Conservation (phyloP, 2,888 invertebrate genomes). For the Tortricodes alternella region DNA sequence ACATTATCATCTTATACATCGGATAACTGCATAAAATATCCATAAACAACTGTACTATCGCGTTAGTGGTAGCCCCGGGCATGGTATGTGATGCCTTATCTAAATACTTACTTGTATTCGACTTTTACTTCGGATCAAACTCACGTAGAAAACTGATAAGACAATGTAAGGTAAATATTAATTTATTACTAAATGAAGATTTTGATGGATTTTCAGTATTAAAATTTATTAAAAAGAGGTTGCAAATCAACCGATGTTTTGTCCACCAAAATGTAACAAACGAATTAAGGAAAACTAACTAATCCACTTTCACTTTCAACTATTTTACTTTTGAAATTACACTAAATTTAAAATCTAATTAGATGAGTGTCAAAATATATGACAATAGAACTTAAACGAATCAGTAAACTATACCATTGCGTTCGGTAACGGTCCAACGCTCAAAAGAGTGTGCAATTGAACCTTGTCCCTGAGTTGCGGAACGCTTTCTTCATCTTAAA, state of each 20-base stretch:
- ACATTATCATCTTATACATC: background rate
- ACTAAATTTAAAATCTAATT: constrained; percentile 1
- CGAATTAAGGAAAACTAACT: too few relatives aligned
- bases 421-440: constrained; percentile 60
- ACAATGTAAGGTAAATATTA: too few relatives aligned
- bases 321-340: too few relatives aligned
- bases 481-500: constrained; percentile 69
- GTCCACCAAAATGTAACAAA: too few relatives aligned
- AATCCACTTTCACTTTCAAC: too few relatives aligned
- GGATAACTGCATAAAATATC: background rate
- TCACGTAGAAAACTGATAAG: too few relatives aligned
- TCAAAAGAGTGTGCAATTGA: constrained; percentile 40
- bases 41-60: background rate
- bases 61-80: background rate
- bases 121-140: background rate
- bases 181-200: too few relatives aligned
- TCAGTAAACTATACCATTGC: constrained; percentile 36
- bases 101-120: background rate
- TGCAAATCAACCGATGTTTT: too few relatives aligned
- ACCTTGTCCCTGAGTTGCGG: constrained; percentile 56
- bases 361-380: constrained; percentile 18
- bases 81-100: background rate
- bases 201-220: too few relatives aligned
- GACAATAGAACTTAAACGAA: constrained; percentile 2
- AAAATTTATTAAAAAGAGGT: too few relatives aligned